Conservation (phyloP, 1,140 invertebrate species). For the Euwallacea similis region DNA sequence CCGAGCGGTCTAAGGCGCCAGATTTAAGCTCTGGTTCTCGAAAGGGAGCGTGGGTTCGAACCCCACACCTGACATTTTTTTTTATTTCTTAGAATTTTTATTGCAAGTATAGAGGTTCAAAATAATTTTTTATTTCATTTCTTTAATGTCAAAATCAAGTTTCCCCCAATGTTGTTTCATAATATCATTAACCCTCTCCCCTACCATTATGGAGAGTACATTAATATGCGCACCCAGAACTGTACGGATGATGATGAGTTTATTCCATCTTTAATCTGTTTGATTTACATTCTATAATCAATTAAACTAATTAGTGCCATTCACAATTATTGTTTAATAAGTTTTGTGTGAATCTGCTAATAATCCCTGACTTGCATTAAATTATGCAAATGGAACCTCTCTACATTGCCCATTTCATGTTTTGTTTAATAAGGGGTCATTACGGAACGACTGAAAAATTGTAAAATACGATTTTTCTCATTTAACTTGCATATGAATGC, state of each 20-base stretch:
- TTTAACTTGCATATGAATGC: too few relatives aligned
- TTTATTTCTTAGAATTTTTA: conserved; percentile 24
- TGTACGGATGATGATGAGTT: conserved; percentile 69
- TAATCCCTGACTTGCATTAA: too few relatives aligned
- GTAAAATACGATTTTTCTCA: too few relatives aligned
- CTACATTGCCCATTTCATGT: too few relatives aligned
- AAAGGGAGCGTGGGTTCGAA: conserved; percentile 62
- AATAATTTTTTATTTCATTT: not conserved
- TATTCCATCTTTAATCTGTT: too few relatives aligned
- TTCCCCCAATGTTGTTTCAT: conserved; percentile 65
- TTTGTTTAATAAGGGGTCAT: too few relatives aligned
- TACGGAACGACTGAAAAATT: too few relatives aligned
- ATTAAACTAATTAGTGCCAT: too few relatives aligned
- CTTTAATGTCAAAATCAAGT: not conserved
- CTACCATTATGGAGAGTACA: conserved; percentile 80
- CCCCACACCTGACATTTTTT: conserved; percentile 59
- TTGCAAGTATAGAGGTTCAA: not conserved
- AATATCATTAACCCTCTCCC: conserved; percentile 81
- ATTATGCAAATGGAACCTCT: too few relatives aligned
- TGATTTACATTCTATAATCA: too few relatives aligned
- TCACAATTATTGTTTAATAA: too few relatives aligned
- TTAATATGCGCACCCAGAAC: conserved; percentile 74
- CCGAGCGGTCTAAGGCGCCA: conserved; percentile 64
- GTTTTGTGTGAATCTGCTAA: too few relatives aligned
- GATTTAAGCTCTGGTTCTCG: conserved; percentile 64